phyloP scores from a whole-genome alignment of 2,113 vertebrate species.

The Podilymbus podiceps region DNA sequence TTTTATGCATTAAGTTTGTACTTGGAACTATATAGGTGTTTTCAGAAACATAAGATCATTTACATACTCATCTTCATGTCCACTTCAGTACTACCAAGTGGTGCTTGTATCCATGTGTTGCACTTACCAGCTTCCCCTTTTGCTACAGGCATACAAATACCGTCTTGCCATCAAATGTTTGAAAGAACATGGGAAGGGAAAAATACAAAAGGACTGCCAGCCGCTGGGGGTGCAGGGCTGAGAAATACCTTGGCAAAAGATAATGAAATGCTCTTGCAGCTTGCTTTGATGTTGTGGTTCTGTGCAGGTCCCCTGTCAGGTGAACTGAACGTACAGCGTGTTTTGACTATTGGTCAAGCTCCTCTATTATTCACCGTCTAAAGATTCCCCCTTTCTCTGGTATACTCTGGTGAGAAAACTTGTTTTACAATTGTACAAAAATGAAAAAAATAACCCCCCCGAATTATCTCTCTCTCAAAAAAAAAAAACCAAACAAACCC shows the following conservation, averaged over 20 bases:
- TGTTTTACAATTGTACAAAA: neutral
- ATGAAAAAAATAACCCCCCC: neutral
- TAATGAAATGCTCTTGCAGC: neutral
- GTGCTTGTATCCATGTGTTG: neutral
- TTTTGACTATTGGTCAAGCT: neutral
- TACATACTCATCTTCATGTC: neutral
- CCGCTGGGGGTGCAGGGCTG: neutral
- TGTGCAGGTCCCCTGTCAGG: no score
- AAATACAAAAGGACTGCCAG: neutral
- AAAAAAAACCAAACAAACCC: no score
- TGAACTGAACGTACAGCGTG: neutral
- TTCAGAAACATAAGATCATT: neutral
- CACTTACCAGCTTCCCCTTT: neutral
- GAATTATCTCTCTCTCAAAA: neutral
- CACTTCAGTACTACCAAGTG: neutral
- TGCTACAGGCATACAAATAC: neutral
- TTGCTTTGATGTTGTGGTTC: neutral
- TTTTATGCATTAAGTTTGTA: neutral
- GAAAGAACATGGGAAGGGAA: fast-evolving
- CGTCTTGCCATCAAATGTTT: neutral
- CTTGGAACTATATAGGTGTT: neutral
- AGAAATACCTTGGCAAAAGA: neutral
- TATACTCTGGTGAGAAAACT: neutral
- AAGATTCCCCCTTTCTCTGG: neutral
- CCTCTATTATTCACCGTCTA: neutral